Base-by-base conservation (phyloP, 2,797 vertebrate species). In the Pachyuromys duprasi region DNA sequence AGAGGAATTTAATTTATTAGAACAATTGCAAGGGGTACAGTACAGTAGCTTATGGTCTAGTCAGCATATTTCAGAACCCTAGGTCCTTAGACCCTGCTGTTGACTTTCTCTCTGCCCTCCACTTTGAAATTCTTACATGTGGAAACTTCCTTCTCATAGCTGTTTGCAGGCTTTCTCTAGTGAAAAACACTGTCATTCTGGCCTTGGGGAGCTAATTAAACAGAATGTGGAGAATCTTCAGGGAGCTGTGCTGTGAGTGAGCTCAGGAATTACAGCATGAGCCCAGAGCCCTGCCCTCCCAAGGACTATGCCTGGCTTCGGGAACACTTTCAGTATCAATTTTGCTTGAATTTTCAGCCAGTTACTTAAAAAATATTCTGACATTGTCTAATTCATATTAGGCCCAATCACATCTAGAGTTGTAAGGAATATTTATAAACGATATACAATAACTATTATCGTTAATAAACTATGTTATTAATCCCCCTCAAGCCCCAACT, bases 131-230 rank as follows among this genome's bases (percentile, higher is more conserved):
- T 95, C 78, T 94, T 79, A 36, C 55, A 39, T 78, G 57, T 86
- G 91, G 90, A 95, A 96, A 94, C 74, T 74, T 63, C 96, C 45
- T 93, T 95, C 84, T 92, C 83, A 45, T 92, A 89, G 89, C 95
- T 97, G 95, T 97, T 97, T 97, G 82, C 53, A 84, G 74, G 94
- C 89, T 94, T 96, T 89, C 92, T 94, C 95, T 80, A 42, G 89
- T 96, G 94, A 97, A 94, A 96, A 97, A 95, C 90, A 97, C 36
- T 94, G 83, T 75, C 26, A 65, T 78, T 90, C 81, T 84, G n/a
- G 92, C 96, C 57, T 5, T 9, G 33, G 95, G 93, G 97, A 97
- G 89, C 91, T 97, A 97, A 98, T 98, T 97, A 97, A 96, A 96
- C 15, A 91, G 62, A 94, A 92, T 75, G 90, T 97, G 97, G 96